phyloP scores from a whole-genome alignment of 2,888 invertebrate genomes.

The Coelinius sp. region DNA sequence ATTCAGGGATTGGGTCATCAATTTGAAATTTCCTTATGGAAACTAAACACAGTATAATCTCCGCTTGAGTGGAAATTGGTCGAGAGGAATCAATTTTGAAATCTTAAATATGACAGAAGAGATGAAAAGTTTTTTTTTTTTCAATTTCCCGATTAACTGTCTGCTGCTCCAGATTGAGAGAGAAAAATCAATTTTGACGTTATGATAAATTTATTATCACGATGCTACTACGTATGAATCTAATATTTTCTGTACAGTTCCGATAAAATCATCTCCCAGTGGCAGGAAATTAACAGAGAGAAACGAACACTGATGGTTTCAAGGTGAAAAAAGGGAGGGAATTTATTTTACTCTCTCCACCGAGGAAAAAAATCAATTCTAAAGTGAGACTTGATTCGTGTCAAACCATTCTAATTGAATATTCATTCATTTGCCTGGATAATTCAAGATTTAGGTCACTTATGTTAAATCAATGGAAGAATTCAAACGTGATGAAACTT shows the following conservation, averaged over 20 bases:
- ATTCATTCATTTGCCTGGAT: not conserved
- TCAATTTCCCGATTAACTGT: not conserved
- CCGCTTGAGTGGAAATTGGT: not conserved
- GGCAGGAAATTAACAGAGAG: not conserved
- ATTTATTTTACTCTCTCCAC: not conserved
- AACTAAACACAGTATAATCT: not conserved
- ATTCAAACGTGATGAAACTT: not conserved
- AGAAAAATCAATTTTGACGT: not conserved
- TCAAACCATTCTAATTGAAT: not conserved
- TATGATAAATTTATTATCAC: not conserved
- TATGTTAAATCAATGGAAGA: not conserved
- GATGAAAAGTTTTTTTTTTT: not conserved
- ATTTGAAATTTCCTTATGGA: not conserved
- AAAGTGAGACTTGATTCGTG: not conserved
- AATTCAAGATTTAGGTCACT: not conserved
- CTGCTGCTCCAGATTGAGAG: too few species aligned
- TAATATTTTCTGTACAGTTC: not conserved
- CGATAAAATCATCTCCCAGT: not conserved
- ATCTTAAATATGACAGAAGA: not conserved
- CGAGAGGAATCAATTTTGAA: not conserved
- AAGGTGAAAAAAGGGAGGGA: not conserved
- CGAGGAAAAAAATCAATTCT: not conserved
- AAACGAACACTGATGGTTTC: not conserved
- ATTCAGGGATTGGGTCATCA: not conserved
- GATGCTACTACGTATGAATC: not conserved